Percentiles rank a stretch among this genome's conserved stretches.
Evolutionary conservation across 2,888 invertebrate species (phyloP).

Genomic region (Phania funesta): DNA sequence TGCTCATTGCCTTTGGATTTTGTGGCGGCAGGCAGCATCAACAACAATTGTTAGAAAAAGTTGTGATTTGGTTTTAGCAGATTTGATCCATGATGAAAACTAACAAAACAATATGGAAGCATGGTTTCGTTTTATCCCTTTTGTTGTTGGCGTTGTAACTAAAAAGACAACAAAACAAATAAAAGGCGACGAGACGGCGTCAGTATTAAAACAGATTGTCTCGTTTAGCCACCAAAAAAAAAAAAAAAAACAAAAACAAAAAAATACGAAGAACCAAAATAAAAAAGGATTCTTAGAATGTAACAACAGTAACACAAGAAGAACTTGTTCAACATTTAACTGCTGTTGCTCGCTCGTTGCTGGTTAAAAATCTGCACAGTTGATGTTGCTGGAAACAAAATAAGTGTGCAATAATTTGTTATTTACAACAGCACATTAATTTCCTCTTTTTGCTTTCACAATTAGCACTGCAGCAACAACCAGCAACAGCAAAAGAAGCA

Average conservation of each 20-base stretch:
- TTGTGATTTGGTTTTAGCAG: constrained; percentile 26
- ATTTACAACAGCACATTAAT: constrained; percentile 70
- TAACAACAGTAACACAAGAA: constrained; percentile 65
- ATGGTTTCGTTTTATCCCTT: constrained; percentile 14
- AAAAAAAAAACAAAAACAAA: constrained; percentile 1
- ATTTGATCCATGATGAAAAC: constrained; percentile 63
- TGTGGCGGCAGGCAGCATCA: constrained; percentile 4
- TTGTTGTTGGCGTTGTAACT: constrained; percentile 30
- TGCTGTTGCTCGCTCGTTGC: constrained; percentile 39
- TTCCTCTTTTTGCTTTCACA: constrained; percentile 67
- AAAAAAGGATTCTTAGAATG: constrained; percentile 67
- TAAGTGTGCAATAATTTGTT: constrained; percentile 72
- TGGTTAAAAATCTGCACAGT: constrained; percentile 28
- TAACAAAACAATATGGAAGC: constrained; percentile 55
- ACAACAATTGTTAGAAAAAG: constrained; percentile 29
- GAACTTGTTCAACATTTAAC: constrained; percentile 67
- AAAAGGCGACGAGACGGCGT: constrained; percentile 67
- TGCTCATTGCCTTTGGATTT: constrained; percentile 21
- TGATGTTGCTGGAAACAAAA: constrained; percentile 62
- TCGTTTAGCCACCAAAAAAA: constrained; percentile 58
- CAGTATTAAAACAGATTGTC: constrained; percentile 67
- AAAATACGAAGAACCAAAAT: background rate
- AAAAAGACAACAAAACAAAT: constrained; percentile 58
- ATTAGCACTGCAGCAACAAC: constrained; percentile 62
- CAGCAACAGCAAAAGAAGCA: constrained; percentile 27